These are phyloP conservation scores for Pygoscelis adeliae DNA, from an alignment of 2,113 vertebrate species.

Conservation along the genomic window DNA sequence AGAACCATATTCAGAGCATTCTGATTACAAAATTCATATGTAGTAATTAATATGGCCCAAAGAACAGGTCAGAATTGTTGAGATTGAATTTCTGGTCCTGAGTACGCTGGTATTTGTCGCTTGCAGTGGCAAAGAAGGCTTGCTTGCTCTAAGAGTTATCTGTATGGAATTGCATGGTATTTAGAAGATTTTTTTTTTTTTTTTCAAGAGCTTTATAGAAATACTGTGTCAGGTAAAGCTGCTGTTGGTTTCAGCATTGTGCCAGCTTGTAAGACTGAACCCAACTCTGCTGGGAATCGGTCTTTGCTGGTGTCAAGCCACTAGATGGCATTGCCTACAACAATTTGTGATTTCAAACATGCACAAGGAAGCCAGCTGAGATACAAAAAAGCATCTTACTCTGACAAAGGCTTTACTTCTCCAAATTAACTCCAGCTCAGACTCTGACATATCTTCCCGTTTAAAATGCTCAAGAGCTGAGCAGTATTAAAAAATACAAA, in stretches of 20 bases:
- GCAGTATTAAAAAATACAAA: background rate
- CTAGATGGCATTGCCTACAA: constrained; percentile 65
- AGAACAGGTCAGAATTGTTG: background rate
- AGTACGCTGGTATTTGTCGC: background rate
- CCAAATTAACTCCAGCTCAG: background rate
- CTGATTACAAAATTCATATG: accelerated
- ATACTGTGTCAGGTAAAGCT: background rate
- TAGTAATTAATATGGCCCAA: background rate
- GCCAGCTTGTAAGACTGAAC: background rate
- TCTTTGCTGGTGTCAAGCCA: background rate
- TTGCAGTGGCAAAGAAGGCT: background rate
- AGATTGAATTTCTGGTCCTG: background rate
- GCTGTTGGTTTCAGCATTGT: background rate
- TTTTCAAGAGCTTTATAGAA: background rate
- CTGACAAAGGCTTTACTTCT: background rate
- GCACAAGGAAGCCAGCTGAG: accelerated
- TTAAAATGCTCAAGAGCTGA: background rate
- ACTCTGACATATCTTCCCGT: background rate
- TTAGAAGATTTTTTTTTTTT: background rate
- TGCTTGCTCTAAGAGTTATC: background rate
- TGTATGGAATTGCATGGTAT: background rate
- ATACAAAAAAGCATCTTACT: background rate
- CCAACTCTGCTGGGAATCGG: background rate
- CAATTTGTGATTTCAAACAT: background rate
- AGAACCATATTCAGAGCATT: background rate